Base-by-base conservation (phyloP, 2,797 vertebrate species). In the Catamblyrhynchus diadema region DNA sequence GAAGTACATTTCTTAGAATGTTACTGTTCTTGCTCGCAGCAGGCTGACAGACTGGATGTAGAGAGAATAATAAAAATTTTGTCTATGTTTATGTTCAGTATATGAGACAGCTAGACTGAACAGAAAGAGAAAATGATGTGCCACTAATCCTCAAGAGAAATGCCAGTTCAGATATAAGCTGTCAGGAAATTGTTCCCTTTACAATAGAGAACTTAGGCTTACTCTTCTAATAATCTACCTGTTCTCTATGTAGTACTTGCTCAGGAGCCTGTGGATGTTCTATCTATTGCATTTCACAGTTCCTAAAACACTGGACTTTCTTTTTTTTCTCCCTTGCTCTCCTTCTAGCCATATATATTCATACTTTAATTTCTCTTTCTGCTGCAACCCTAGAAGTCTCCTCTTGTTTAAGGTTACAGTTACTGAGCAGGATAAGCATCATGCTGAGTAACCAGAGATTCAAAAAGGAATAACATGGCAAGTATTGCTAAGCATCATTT, bases 81-180 rank as follows among this genome's bases (percentile, higher is more conserved):
- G 62, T 87, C 81, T 91, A 22, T 84, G 54, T 88, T 95, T 94
- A 88, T 88, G 81, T 84, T 81, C 88, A 75, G 44, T 77, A 70
- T 57, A 69, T 89, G 56, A 86, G 83, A 92, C 70, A 86, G 66
- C 17, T 75, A 88, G 48, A 70, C 51, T 85, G 62, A 95, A 91
- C 33, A 95, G 78, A 90, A 93, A 64, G 22, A 81, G 64, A 88
- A 96, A 92, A 96, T 84, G 10, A 84, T 70, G 64, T 95, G 67
- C 78, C 56, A 70, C 62, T 81, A 92, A 93, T 89, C 88, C 78
- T 72, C 81, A 66, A 88, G 64, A 96, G 74, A 88, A 94, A 75
- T 84, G 44, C 15, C 70, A 53, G 48, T 67, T 73, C 56, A 77
- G 59, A 85, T 66, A 89, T 16, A 92, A 92, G 33, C 51, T 94